Evolutionary conservation across 2,113 vertebrate genomes (phyloP).

Genomic region (Piprites chloris): DNA sequence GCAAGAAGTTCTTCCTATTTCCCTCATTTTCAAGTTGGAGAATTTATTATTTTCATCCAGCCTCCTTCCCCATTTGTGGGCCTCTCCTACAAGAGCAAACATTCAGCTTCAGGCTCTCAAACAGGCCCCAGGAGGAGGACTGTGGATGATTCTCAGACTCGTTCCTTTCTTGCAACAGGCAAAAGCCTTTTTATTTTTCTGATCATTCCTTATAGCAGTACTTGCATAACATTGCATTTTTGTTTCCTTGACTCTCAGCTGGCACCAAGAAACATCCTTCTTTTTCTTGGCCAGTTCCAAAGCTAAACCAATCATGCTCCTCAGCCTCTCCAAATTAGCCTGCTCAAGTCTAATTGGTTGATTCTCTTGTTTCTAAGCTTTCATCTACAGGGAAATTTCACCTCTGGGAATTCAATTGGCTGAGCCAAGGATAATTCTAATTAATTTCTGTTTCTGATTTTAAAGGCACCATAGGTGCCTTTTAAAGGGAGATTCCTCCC

Average conservation of each 20-base stretch:
- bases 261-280: background rate
- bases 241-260: background rate
- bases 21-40: background rate
- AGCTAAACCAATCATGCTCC: constrained; percentile 12
- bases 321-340: background rate
- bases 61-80: background rate
- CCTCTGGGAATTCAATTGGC: background rate
- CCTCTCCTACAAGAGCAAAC: background rate
- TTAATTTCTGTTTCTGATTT: background rate
- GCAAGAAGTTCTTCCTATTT: background rate
- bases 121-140: background rate
- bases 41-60: background rate
- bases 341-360: constrained; percentile 18
- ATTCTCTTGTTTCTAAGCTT: constrained; percentile 16
- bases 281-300: background rate
- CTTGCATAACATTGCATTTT: background rate
- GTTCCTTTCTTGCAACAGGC: background rate
- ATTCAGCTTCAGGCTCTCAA: background rate
- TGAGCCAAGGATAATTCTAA: background rate
- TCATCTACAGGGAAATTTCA: background rate
- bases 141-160: background rate
- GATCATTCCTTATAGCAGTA: background rate
- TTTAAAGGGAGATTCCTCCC: background rate
- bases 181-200: background rate
- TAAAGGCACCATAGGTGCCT: background rate